Conservation (phyloP, 2,113 vertebrate genomes). For the Bubo bubo region DNA sequence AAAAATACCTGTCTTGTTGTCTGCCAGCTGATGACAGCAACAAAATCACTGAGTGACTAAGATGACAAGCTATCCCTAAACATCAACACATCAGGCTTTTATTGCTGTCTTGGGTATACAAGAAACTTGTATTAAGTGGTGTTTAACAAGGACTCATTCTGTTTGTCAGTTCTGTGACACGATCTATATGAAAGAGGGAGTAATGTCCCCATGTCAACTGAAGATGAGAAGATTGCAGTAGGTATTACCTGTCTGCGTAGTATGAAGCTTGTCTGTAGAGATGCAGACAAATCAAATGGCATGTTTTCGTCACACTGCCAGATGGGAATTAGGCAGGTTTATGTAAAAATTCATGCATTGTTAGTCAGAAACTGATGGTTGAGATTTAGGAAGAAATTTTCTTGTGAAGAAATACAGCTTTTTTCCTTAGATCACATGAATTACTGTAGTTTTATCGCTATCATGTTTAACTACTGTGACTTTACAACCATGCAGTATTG, state of each 20-base stretch:
- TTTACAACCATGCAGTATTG: neutral
- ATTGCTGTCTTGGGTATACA: neutral
- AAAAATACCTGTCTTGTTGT: constrained; percentile 36
- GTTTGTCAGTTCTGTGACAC: constrained; percentile 30
- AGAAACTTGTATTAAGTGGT: constrained; percentile 6
- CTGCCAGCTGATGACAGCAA: constrained; percentile 47
- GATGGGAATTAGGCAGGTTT: neutral
- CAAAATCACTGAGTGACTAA: constrained; percentile 21
- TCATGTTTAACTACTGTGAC: neutral
- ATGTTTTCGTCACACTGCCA: neutral
- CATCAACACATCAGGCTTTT: constrained; percentile 33
- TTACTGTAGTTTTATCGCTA: neutral
- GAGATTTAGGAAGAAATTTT: neutral
- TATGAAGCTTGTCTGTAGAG: neutral
- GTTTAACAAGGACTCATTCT: constrained; percentile 27
- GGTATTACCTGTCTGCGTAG: neutral
- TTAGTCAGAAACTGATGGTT: constrained; percentile 1
- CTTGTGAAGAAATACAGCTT: neutral
- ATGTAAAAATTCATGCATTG: neutral
- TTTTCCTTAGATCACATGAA: neutral
- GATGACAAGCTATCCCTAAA: constrained; percentile 32
- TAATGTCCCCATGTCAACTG: neutral
- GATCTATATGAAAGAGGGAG: constrained; percentile 17
- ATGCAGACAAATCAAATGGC: constrained; percentile 1
- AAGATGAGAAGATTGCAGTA: constrained; percentile 16